Conservation (phyloP, 1,140 invertebrate species). For the Lepidostoma basale region DNA sequence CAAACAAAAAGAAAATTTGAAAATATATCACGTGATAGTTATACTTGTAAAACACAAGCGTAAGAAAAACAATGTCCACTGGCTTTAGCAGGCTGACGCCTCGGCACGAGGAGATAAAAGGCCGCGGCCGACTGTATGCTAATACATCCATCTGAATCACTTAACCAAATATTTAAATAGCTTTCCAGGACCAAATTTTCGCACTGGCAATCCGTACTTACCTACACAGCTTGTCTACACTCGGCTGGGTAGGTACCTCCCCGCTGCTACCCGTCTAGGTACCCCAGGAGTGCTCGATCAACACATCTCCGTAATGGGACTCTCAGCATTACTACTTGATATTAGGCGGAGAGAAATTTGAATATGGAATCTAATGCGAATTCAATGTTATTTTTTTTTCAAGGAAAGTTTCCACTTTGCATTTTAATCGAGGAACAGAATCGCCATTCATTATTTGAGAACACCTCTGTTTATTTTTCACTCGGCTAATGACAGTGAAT, state of each 20-base stretch:
- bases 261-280: not conserved
- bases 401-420: not conserved
- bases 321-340: conserved; percentile 22
- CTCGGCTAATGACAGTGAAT: no score
- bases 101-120: conserved; percentile 39
- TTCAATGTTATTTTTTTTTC: conserved; percentile 19
- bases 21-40: no score
- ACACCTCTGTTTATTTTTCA: no score
- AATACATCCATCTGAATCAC: conserved; percentile 47
- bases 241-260: not conserved
- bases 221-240: not conserved
- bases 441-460: no score
- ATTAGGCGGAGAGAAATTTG: conserved; percentile 24
- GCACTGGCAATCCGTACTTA: conserved; percentile 27
- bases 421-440: conserved; percentile 13
- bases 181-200: conserved; percentile 44
- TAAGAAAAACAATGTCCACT: conserved; percentile 12
- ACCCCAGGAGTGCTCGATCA: conserved; percentile 14
- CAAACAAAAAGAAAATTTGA: no score
- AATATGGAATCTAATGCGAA: conserved; percentile 28
- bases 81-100: not conserved
- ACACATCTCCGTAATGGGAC: conserved; percentile 20
- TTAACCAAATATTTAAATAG: conserved; percentile 48
- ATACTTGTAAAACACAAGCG: no score
- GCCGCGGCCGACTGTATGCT: conserved; percentile 43